phyloP scores from a whole-genome alignment of 1,140 invertebrate genomes.

The Hydropsyche tenuis region DNA sequence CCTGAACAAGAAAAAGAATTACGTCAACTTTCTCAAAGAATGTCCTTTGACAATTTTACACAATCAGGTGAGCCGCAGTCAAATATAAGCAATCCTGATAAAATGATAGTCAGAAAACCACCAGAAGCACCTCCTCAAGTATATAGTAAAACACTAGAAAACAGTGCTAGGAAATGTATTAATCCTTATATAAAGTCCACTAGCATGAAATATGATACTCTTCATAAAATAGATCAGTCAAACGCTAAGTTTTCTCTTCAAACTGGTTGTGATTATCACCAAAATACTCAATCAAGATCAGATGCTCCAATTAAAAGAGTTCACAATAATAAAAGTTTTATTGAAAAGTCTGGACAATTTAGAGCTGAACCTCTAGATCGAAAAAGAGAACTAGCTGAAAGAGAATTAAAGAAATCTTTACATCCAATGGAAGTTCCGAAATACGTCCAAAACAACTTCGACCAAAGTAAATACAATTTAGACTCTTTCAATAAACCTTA shows the following conservation, averaged over 20 bases:
- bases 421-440: neutral
- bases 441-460: constrained; percentile 13
- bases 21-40: constrained; percentile 14
- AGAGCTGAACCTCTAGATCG: constrained; percentile 18
- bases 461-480: neutral
- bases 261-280: neutral
- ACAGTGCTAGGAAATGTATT: constrained; percentile 1
- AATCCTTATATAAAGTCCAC: constrained; percentile 33
- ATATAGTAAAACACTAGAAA: constrained; percentile 4
- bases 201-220: constrained; percentile 27
- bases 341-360: neutral
- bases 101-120: neutral
- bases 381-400: neutral
- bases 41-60: constrained; percentile 33
- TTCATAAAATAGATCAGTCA: constrained; percentile 26
- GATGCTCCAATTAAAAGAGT: neutral
- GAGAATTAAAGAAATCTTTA: neutral
- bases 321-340: neutral
- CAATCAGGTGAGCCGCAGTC: constrained; percentile 32
- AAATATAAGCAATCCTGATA: neutral
- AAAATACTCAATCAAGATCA: neutral
- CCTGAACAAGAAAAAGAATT: constrained; percentile 55
- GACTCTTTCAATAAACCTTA: neutral
- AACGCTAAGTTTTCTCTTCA: constrained; percentile 3
- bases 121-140: constrained; percentile 50